Evolutionary conservation across 2,113 vertebrate genomes (phyloP), one percentile per base, ranked within the genome.

Genomic region (Ascaphus truei): DNA sequence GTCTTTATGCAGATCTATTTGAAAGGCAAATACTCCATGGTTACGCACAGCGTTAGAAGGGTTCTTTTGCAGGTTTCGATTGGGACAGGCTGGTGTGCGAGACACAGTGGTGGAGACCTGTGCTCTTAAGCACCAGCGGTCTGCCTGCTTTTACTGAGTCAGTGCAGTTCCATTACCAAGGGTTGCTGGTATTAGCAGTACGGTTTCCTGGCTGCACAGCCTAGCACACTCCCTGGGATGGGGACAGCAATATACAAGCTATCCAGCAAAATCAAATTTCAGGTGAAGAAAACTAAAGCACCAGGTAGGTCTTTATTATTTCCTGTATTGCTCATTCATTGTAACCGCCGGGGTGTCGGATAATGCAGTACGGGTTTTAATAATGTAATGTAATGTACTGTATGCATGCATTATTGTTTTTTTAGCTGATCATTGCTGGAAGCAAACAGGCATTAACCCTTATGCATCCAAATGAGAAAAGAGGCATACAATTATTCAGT

Each of bases 191-290:
- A 78, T 71, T 69, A 72, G 75, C 75, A 64, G 9, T 20, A 65
- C n/a, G 33, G 59, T 37, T 66, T 5, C 72, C 31, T 71, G 48
- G 43, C 9, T 64, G 20, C 10, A 3, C 39, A 1, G 1, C 22
- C 16, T 22, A 45, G 62, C 59, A 31, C 29, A 11, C 58, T 50
- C 59, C 55, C 16, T 0, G 31, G 75, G 65, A 77, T 77, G 76
- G 86, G 76, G 78, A 81, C 72, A 39, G 73, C 78, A 25, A 73
- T 81, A 10, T 81, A 80, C 67, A 83, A 80, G 50, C 73, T 83
- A 23, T 79, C 76, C 1, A 27, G 53, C 61, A 82, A 83, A 84
- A 76, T 78, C 74, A 79, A 72, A 58, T 73, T 81, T 27, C 36
- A 29, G 57, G 72, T 81, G 74, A 86, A 73, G 77, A 84, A 85